Conservation (phyloP, 2,797 vertebrate species). For the Anguilla anguilla region DNA sequence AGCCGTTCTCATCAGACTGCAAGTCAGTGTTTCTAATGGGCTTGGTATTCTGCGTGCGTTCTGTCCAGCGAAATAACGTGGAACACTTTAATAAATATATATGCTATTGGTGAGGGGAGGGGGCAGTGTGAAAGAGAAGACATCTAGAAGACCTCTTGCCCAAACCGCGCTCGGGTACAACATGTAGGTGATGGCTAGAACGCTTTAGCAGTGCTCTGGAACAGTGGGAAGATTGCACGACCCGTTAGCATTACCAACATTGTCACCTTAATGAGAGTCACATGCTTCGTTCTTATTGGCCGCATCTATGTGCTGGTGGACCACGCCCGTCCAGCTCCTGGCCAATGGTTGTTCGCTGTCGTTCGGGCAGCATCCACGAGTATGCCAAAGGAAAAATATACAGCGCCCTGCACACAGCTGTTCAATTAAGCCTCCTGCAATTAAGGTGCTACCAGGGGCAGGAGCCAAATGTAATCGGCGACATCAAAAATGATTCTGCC, state of each 20-base stretch:
- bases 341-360: not conserved
- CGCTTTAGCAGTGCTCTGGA: not conserved
- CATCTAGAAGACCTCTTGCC: not conserved
- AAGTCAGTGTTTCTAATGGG: conserved; percentile 53
- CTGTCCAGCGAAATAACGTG: not conserved
- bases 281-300: not conserved
- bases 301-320: not conserved
- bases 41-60: not conserved
- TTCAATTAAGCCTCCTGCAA: not conserved
- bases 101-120: not conserved
- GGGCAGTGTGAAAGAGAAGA: not conserved
- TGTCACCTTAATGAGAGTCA: not conserved
- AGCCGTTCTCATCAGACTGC: conserved; percentile 53
- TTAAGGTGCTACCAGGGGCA: not conserved
- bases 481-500: not conserved
- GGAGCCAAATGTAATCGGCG: not conserved
- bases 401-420: not conserved
- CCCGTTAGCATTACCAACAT: not conserved
- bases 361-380: not conserved
- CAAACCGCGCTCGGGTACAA: not conserved
- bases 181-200: not conserved
- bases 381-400: not conserved
- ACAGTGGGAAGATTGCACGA: not conserved
- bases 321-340: not conserved
- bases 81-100: not conserved